Percentiles rank a stretch among this genome's conserved stretches.
Conservation (phyloP, 1,140 invertebrate species). For the Drusus annulatus region DNA sequence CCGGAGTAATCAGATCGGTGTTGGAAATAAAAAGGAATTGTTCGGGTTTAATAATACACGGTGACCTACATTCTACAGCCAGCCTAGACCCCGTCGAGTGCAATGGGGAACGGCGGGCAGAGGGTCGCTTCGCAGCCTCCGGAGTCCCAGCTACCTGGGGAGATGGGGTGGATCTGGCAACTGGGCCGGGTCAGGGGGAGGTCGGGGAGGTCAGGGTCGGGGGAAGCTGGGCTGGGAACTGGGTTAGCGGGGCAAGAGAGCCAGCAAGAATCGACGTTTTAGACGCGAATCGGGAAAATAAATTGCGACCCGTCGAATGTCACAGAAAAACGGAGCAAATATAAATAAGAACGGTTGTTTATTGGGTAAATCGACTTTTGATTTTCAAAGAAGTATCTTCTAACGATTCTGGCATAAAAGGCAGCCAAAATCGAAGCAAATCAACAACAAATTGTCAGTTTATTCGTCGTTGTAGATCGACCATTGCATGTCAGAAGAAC, state of each 20-base stretch:
- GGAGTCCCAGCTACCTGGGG: not conserved
- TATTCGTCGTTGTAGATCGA: too few species aligned
- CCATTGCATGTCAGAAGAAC: too few species aligned
- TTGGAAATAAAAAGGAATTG: too few species aligned
- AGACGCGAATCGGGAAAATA: not conserved
- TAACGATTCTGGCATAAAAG: too few species aligned
- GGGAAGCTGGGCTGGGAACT: not conserved
- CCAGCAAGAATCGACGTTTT: not conserved
- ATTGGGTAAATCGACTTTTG: too few species aligned
- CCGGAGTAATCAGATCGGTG: too few species aligned
- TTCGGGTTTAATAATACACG: too few species aligned
- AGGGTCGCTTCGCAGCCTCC: not conserved
- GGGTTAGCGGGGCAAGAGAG: conserved; percentile 1
- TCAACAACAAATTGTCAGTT: too few species aligned
- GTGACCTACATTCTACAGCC: too few species aligned
- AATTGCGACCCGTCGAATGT: not conserved
- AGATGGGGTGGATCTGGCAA: not conserved
- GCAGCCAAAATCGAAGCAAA: too few species aligned
- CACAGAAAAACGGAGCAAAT: not conserved
- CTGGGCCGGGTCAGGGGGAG: not conserved
- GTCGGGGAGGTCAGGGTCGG: conserved; percentile 11
- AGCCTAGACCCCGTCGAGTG: not conserved
- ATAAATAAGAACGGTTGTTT: not conserved
- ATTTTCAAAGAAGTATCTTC: too few species aligned
- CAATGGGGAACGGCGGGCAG: not conserved